These are phyloP conservation scores for Cryptotermes secundus DNA, from an alignment of 1,140 invertebrate genomes.

Conservation along the genomic window DNA sequence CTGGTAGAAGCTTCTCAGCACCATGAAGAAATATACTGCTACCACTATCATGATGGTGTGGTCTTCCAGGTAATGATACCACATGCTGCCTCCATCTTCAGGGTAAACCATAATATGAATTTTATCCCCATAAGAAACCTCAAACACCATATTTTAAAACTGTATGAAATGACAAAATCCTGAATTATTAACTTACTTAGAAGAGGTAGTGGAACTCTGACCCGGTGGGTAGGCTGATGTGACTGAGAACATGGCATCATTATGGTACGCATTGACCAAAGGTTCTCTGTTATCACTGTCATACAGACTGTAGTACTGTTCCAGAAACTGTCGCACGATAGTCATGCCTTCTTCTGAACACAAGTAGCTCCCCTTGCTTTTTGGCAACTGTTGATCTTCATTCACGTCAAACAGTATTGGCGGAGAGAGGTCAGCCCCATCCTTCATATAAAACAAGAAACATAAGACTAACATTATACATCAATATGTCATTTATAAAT, in stretches of 20 bases:
- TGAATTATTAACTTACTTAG: background rate
- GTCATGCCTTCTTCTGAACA: slow-evolving; percentile 62
- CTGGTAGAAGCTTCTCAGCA: no score
- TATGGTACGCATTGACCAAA: slow-evolving; percentile 83
- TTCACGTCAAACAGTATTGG: slow-evolving; percentile 78
- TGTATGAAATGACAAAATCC: background rate
- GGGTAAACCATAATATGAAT: no score
- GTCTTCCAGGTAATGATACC: no score
- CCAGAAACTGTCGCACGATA: slow-evolving; percentile 73
- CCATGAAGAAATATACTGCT: no score
- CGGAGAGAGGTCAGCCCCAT: slow-evolving; percentile 72
- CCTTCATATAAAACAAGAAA: slow-evolving; percentile 54
- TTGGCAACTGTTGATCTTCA: slow-evolving; percentile 62
- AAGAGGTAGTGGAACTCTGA: background rate
- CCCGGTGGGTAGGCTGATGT: slow-evolving; percentile 47
- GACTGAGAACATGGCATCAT: slow-evolving; percentile 71
- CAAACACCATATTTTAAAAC: no score
- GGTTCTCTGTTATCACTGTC: slow-evolving; percentile 79
- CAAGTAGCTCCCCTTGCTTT: slow-evolving; percentile 65
- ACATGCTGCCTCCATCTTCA: no score
- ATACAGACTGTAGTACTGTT: slow-evolving; percentile 81
- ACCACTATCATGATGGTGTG: no score
- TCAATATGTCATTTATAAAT: no score
- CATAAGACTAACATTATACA: no score
- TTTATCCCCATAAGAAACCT: no score